Base-by-base conservation (phyloP, 2,888 invertebrate genomes). In the Hydropsyche betteni region DNA sequence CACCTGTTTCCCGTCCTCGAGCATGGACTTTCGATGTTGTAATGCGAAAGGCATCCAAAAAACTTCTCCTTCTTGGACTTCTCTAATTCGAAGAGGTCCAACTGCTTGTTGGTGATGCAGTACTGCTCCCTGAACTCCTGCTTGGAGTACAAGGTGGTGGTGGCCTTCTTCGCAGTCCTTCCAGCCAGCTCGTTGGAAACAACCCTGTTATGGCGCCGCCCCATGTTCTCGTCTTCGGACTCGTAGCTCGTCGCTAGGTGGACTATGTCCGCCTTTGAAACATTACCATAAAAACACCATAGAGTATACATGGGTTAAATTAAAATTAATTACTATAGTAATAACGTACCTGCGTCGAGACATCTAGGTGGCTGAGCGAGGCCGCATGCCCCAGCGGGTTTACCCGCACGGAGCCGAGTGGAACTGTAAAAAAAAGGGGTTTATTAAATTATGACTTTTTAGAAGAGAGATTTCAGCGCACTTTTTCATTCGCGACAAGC, bases 121-220 rank as follows among this genome's bases (percentile, higher is more conserved):
- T 97, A 97, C 86, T 96, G 96, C 84, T 97, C 96, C 81, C 94
- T 90, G 85, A 97, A 96, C 87, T 94, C 94, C 87, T 94, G 90
- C 83, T 95, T 93, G 78, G 95, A 95, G 88, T 96, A 96, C 82
- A 93, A 88, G 83, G 85, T 89, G 82, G 84, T 87, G 85, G 84
- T 86, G 82, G 84, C 87, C 85, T 84, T 86, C 36, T 69, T 38
- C 8, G 72, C 69, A 5, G 72, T 64, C 34, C 71, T 44, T 36
- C 53, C 71, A 16, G 69, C 75, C 51, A 83, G 79, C 80, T 84
- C 84, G 76, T 84, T 83, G 77, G 89, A 88, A 84, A 85, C 86
- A 83, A 88, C 87, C 84, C 87, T 87, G 83, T 89, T 87, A 83
- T 90, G 87, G 83, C 90, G 88, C 82, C 92, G 88, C 82, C 91